Conservation (phyloP, 2,888 invertebrate species). For the Coenonympha glycerion region DNA sequence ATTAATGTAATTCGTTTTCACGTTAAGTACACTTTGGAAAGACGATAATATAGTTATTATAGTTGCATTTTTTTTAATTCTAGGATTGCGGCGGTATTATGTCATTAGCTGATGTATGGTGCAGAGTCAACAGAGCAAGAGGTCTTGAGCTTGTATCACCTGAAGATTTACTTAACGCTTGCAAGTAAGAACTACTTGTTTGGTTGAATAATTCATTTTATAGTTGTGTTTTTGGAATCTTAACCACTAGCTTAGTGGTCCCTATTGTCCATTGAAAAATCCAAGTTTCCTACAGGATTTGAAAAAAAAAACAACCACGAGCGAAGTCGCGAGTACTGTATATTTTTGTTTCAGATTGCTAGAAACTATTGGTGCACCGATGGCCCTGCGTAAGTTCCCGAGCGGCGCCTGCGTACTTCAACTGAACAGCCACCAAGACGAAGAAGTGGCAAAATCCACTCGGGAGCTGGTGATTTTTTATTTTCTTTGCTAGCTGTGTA, state of each 20-base stretch:
- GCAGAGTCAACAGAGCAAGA: conserved; percentile 96
- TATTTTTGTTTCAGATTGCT: no score
- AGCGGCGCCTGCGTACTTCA: conserved; percentile 98
- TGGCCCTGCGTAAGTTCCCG: conserved; percentile 88
- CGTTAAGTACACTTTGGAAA: no score
- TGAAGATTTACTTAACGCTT: conserved; percentile 96
- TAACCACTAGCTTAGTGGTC: no score
- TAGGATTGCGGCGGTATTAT: conserved; percentile 96
- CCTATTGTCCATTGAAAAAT: no score
- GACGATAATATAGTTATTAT: neutral
- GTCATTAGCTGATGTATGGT: conserved; percentile 97
- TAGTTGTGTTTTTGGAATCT: no score
- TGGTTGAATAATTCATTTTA: no score
- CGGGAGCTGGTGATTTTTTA: conserved; percentile 73
- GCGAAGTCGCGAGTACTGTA: no score
- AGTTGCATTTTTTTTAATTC: conserved; percentile 3
- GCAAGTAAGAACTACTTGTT: conserved; percentile 81
- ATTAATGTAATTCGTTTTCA: no score
- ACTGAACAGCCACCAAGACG: conserved; percentile 83
- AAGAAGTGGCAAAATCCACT: conserved; percentile 81
- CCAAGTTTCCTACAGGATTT: no score
- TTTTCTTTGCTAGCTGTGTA: neutral
- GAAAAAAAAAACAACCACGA: no score
- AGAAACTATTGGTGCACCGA: conserved; percentile 79
- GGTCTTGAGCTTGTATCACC: conserved; percentile 97